Conservation (phyloP, 2,113 vertebrate species). For the Theropithecus gelada region DNA sequence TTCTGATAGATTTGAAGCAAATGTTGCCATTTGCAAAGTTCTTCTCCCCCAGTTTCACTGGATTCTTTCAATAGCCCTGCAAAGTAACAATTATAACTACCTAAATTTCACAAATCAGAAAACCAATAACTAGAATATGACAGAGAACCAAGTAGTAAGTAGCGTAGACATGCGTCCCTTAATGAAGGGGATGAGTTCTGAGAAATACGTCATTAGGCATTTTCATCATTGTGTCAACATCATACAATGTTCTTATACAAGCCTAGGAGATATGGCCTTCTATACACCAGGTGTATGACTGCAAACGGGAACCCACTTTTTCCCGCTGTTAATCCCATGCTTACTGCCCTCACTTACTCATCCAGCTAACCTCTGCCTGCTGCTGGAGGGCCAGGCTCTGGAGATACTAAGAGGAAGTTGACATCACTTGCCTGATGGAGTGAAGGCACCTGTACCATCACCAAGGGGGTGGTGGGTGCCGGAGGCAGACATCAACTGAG, state of each 20-base stretch:
- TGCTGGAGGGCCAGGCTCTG: not conserved
- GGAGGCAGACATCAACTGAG: too few relatives aligned
- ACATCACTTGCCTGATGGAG: rapidly evolving
- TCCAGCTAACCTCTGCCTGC: not conserved
- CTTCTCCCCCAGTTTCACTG: not conserved
- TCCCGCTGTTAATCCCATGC: not conserved
- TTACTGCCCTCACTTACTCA: not conserved
- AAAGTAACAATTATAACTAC: constrained; percentile 54
- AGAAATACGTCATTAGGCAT: not conserved
- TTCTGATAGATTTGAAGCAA: not conserved
- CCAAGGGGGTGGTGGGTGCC: rapidly evolving
- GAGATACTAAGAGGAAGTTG: not conserved
- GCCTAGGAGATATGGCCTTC: not conserved
- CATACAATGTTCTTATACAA: not conserved
- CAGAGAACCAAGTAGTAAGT: not conserved
- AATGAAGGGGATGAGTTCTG: not conserved
- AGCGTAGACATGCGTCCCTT: not conserved
- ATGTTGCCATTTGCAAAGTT: not conserved
- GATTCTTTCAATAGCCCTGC: constrained; percentile 32
- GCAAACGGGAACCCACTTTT: not conserved
- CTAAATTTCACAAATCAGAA: constrained; percentile 54
- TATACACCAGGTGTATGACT: not conserved
- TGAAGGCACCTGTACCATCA: not conserved
- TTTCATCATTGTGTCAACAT: not conserved
- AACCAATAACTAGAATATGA: not conserved